Percentiles rank a stretch among this genome's conserved stretches.
phyloP scores from a whole-genome alignment of 2,797 vertebrate genomes.

The Acipenser transmontanus region DNA sequence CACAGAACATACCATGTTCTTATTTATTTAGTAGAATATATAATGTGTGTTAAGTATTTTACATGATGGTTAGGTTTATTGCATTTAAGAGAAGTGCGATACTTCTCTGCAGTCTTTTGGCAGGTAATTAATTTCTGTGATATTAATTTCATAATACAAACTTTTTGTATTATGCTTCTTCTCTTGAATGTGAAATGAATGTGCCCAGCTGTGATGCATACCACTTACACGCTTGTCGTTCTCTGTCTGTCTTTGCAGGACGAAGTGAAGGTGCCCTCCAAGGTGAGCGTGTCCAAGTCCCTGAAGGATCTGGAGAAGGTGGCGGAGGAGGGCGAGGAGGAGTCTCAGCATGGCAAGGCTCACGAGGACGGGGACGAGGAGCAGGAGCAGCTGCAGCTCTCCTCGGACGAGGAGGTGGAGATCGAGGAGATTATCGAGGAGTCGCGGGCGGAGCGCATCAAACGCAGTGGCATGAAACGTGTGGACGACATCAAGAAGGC shows the following conservation, averaged over 20 bases:
- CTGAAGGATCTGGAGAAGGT: slow-evolving; percentile 57
- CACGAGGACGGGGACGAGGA: slow-evolving; percentile 64
- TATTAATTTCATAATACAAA: too few relatives aligned
- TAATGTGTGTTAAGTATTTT: too few relatives aligned
- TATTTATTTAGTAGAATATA: too few relatives aligned
- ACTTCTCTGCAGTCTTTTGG: too few relatives aligned
- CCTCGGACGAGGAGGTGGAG: slow-evolving; percentile 89
- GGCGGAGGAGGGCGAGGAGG: slow-evolving; percentile 65
- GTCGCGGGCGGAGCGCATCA: slow-evolving; percentile 85
- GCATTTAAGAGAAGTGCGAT: too few relatives aligned
- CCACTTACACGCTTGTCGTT: not conserved
- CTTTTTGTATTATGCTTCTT: too few relatives aligned
- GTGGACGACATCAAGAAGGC: slow-evolving; percentile 93
- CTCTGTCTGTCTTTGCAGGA: slow-evolving; percentile 58
- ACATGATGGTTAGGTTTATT: too few relatives aligned
- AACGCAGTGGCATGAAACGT: slow-evolving; percentile 78
- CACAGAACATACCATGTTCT: too few relatives aligned
- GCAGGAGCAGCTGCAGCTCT: slow-evolving; percentile 65
- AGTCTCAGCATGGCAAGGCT: slow-evolving; percentile 36
- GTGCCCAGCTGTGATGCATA: too few relatives aligned
- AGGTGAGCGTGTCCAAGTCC: slow-evolving; percentile 81
- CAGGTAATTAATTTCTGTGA: too few relatives aligned
- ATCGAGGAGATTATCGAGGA: slow-evolving; percentile 90
- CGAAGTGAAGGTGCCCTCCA: slow-evolving; percentile 81
- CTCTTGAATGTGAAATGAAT: too few relatives aligned